phyloP scores from a whole-genome alignment of 2,888 invertebrate genomes.

The Acanthopleura granulata region DNA sequence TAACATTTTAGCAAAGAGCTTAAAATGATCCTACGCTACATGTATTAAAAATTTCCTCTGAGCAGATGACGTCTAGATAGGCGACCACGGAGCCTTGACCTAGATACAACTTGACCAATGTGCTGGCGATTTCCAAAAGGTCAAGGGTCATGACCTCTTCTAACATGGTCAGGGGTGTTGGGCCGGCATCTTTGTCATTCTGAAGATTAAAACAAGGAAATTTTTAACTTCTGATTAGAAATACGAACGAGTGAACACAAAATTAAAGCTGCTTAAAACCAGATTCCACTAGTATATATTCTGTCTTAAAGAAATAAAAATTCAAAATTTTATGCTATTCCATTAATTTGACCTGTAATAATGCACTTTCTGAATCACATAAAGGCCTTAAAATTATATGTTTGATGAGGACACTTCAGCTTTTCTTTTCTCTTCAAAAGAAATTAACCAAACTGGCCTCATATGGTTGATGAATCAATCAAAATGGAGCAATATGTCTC shows the following conservation, averaged over 20 bases:
- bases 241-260: neutral
- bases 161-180: constrained; percentile 38
- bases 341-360: too few species aligned
- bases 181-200: constrained; percentile 17
- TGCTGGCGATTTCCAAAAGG: constrained; percentile 44
- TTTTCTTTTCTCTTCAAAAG: too few species aligned
- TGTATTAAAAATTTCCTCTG: constrained; percentile 44
- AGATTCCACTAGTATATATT: neutral
- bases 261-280: neutral
- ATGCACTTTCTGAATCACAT: too few species aligned
- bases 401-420: too few species aligned
- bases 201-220: neutral
- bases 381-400: too few species aligned
- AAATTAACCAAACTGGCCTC: too few species aligned
- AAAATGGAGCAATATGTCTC: too few species aligned
- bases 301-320: too few species aligned
- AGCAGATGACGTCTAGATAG: constrained; percentile 42
- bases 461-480: too few species aligned
- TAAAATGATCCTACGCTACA: constrained; percentile 28
- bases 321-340: too few species aligned
- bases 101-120: constrained; percentile 48
- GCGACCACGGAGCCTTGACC: constrained; percentile 44
- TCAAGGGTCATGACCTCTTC: constrained; percentile 46
- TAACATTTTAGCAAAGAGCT: too few species aligned
- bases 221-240: neutral